Percentiles rank a stretch among this genome's conserved stretches.
These are phyloP conservation scores for Apoderus coryli DNA, from an alignment of 2,888 invertebrate species.

Conservation along the genomic window DNA sequence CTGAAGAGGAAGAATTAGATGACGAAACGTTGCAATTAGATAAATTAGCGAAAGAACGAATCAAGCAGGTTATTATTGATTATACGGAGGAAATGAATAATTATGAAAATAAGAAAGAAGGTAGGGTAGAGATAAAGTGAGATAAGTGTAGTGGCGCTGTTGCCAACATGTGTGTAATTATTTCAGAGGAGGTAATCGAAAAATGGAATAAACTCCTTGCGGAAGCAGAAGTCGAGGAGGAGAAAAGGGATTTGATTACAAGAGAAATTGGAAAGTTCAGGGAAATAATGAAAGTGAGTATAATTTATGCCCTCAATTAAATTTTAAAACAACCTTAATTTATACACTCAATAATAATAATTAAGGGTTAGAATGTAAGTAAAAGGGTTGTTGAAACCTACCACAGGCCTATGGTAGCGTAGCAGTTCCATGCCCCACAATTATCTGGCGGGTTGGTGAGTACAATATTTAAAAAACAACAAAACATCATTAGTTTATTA, in stretches of 20 bases:
- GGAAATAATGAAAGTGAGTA: conserved; percentile 86
- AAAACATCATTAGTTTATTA: no score
- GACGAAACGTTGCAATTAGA: conserved; percentile 61
- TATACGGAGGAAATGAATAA: conserved; percentile 65
- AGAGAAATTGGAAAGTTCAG: conserved; percentile 96
- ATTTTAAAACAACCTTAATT: no score
- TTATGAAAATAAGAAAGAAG: conserved; percentile 49
- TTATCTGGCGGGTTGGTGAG: no score
- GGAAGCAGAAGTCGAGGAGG: conserved; percentile 87
- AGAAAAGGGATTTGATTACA: conserved; percentile 89
- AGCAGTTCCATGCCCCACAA: no score
- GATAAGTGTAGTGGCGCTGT: no score
- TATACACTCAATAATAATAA: no score
- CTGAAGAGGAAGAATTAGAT: conserved; percentile 51
- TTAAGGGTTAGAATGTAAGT: no score
- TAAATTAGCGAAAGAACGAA: conserved; percentile 57
- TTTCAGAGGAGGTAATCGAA: conserved; percentile 49
- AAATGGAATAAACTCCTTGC: conserved; percentile 55
- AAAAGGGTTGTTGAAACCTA: no score
- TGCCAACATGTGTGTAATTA: conserved; percentile 8
- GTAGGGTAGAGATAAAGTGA: no score
- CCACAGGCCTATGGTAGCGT: no score
- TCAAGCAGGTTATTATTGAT: conserved; percentile 68
- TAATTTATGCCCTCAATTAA: no score
- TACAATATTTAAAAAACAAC: no score